Percentiles rank a stretch among this genome's conserved stretches.
Evolutionary conservation across 2,888 invertebrate genomes (phyloP).

Genomic region (Aporophyla nigra): DNA sequence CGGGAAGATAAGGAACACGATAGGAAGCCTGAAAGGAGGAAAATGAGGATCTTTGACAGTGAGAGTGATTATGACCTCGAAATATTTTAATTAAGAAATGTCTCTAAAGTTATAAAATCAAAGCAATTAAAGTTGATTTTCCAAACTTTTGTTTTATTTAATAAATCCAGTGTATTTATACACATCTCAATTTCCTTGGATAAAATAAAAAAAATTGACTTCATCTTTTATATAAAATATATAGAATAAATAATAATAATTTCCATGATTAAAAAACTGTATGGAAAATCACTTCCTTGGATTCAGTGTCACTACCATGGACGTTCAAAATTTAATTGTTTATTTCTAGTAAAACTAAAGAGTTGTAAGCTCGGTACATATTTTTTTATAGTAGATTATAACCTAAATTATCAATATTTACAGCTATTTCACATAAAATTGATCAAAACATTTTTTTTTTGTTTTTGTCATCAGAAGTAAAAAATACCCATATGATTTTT

Average conservation of each 20-base stretch:
- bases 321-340: background rate
- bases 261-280: slow-evolving; percentile 3
- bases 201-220: background rate
- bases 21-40: no score
- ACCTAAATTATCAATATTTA: slow-evolving; percentile 1
- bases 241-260: background rate
- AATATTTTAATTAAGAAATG: no score
- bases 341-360: slow-evolving; percentile 5
- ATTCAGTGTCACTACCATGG: slow-evolving; percentile 3
- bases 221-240: background rate
- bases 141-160: background rate
- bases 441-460: background rate
- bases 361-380: background rate
- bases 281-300: slow-evolving; percentile 7
- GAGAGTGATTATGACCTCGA: no score
- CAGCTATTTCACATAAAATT: background rate
- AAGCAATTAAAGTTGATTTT: slow-evolving; percentile 8
- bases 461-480: slow-evolving; percentile 7
- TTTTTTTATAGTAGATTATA: slow-evolving; percentile 2
- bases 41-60: no score
- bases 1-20: no score
- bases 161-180: background rate
- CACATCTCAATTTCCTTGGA: background rate
- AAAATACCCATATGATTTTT: no score
- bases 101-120: no score